Evolutionary conservation across 2,113 vertebrate genomes (phyloP).

Genomic region (Anoura caudifer): DNA sequence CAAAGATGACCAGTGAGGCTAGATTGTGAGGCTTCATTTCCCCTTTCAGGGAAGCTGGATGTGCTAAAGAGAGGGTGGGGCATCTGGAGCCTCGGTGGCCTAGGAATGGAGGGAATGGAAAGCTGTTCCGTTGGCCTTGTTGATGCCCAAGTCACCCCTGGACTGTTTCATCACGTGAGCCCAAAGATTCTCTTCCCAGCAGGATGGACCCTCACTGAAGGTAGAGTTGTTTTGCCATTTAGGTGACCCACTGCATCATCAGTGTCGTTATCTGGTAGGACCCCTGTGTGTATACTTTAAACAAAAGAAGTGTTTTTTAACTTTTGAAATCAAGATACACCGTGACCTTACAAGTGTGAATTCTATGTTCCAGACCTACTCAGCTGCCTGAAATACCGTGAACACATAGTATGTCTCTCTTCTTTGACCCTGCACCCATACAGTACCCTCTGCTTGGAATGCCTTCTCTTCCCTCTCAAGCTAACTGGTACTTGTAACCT

Average conservation of each 20-base stretch:
- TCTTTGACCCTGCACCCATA: background rate
- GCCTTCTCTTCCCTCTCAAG: background rate
- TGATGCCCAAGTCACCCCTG: background rate
- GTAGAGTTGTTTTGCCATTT: background rate
- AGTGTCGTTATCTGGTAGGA: background rate
- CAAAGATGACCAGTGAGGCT: background rate
- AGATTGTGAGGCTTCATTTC: background rate
- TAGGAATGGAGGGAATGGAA: background rate
- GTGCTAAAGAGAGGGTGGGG: background rate
- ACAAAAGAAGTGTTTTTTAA: background rate
- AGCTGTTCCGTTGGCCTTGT: background rate
- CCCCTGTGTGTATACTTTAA: background rate
- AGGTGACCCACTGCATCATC: background rate
- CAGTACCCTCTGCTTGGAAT: background rate
- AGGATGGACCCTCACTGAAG: background rate
- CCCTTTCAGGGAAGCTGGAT: background rate
- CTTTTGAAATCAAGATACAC: background rate
- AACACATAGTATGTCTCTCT: background rate
- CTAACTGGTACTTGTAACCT: slow-evolving; percentile 11
- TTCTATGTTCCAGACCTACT: background rate
- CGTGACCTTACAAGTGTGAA: background rate
- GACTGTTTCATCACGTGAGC: background rate
- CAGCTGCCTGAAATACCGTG: background rate
- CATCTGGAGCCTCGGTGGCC: background rate
- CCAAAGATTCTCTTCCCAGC: background rate